Conservation (phyloP, 1,140 invertebrate genomes). For the Maniola jurtina region DNA sequence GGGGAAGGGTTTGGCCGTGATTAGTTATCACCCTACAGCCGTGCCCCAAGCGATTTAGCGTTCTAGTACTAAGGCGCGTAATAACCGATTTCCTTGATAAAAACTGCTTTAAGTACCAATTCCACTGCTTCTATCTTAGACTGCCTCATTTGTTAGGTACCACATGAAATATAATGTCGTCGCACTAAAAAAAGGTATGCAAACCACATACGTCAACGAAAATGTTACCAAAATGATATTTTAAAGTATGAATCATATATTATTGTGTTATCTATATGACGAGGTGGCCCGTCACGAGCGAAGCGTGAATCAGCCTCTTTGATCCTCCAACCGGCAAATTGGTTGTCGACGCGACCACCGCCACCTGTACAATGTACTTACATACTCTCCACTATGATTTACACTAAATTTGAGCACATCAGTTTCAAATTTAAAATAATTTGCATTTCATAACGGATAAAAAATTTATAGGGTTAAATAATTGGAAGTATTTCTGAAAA, state of each 20-base stretch:
- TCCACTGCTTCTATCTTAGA: background rate
- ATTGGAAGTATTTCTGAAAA: too few species aligned
- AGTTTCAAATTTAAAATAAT: background rate
- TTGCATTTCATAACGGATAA: background rate
- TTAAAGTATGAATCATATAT: conserved; percentile 15
- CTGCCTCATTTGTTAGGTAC: too few species aligned
- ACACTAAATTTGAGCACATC: conserved; percentile 21
- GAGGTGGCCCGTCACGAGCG: conserved; percentile 23
- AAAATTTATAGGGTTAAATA: background rate
- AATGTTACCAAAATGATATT: conserved; percentile 7
- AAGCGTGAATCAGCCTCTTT: conserved; percentile 51
- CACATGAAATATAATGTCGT: too few species aligned
- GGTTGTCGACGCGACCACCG: conserved; percentile 43
- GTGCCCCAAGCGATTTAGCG: too few species aligned
- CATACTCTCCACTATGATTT: conserved; percentile 35
- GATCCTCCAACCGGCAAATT: conserved; percentile 62
- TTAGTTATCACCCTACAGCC: too few species aligned
- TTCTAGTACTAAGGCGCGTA: too few species aligned
- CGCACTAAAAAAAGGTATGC: background rate
- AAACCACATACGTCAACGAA: background rate
- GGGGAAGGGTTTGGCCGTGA: too few species aligned
- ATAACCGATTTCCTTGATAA: too few species aligned
- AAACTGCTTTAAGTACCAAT: too few species aligned
- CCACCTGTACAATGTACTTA: conserved; percentile 38
- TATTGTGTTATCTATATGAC: conserved; percentile 22